Evolutionary conservation across 2,888 invertebrate species (phyloP), one percentile per base, ranked within the genome.

Genomic region (Dicycla oo): DNA sequence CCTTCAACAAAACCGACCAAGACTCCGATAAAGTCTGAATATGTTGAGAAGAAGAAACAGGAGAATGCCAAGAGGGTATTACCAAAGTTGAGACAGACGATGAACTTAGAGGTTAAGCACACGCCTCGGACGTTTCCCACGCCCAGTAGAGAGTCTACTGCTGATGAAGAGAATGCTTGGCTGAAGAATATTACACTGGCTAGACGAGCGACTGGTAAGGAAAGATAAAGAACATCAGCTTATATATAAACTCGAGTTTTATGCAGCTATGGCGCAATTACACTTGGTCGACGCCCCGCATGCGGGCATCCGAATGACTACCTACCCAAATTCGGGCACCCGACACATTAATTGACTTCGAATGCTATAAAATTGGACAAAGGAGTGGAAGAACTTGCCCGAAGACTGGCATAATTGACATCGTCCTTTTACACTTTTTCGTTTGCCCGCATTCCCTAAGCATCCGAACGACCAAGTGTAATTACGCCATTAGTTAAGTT

Each of bases 51-150:
- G 86, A 95, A 94, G 82, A 93, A 90, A 80, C 82, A 91, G 74
- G 93, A 93, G 83, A 86, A 88, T 26, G 89, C 92, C 2, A 92
- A 91, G 53, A 93, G 95, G 71, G 92, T 95, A 26, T 82, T 97
- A 66, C 97, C 97, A 6, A 93, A 94, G 73, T 95, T 97, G 18
- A 96, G 98, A 83, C 93, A 96, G 84, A 89, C 92, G 38, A 96
- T 96, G 11, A 95, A 95, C 53, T 96, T 98, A 66, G 95, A 96
- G 80, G 97, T 98, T 15, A 96, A 94, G 45, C 98, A 98, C 88
- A 98, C 98, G 0, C 97, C 97, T 15, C 95, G 98, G 69, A 96
- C 96, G 34, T 98, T 99, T 89, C 97, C 98, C 1, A 98, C 98
- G 2, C 98, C 98, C 0, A 97, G 97, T 66, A 95, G 98, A 76